phyloP scores from a whole-genome alignment of 2,797 vertebrate genomes.

The Cheirogaleus major region DNA sequence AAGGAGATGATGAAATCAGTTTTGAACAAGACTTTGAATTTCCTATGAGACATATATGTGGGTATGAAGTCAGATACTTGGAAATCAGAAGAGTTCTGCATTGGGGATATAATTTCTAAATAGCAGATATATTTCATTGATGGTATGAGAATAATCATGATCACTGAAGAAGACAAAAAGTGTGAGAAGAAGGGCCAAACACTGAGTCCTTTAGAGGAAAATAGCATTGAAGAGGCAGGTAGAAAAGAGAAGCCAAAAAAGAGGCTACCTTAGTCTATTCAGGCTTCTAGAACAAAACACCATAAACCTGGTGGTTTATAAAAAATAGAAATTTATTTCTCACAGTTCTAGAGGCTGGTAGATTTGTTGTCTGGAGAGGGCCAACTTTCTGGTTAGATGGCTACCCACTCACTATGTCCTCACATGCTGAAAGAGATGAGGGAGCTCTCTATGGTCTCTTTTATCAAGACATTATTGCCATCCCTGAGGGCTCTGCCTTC shows the following conservation, averaged over 20 bases:
- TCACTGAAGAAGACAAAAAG: not conserved
- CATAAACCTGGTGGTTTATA: not conserved
- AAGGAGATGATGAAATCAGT: not conserved
- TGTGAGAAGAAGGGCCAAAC: not conserved
- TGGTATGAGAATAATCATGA: not conserved
- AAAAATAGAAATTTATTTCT: not conserved
- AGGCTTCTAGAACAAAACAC: not conserved
- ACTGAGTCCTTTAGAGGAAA: not conserved
- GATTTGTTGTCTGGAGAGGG: not conserved
- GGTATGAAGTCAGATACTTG: not conserved
- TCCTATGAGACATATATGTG: not conserved
- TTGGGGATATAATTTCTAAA: not conserved
- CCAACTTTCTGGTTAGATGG: not conserved
- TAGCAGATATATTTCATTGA: not conserved
- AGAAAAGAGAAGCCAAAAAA: not conserved
- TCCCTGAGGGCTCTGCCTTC: not conserved
- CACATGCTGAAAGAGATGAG: not conserved
- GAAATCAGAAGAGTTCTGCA: not conserved
- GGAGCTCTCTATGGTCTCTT: not conserved
- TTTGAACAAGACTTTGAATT: not conserved
- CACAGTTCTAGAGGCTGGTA: too few relatives aligned
- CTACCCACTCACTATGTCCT: not conserved
- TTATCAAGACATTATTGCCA: not conserved
- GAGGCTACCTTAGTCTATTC: not conserved
- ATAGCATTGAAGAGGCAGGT: not conserved